These are phyloP conservation scores for Papilio polyxenes DNA, from an alignment of 1,140 invertebrate species.

Conservation along the genomic window DNA sequence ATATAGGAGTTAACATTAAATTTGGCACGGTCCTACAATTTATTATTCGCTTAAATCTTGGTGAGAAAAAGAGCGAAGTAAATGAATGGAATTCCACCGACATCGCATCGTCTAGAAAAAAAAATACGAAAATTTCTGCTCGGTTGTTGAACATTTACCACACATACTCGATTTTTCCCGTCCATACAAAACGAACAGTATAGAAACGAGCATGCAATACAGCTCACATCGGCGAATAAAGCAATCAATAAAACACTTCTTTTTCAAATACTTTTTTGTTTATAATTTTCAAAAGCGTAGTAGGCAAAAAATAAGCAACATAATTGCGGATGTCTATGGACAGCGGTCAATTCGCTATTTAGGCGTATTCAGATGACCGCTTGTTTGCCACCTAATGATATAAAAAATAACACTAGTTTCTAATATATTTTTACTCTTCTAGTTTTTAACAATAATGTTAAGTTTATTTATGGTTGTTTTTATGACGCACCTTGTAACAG, in stretches of 20 bases:
- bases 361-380: too few relatives aligned
- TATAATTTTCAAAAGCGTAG: not conserved
- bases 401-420: not conserved
- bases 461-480: constrained; percentile 23
- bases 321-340: too few relatives aligned
- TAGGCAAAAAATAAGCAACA: not conserved
- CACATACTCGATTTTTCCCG: constrained; percentile 23
- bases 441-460: constrained; percentile 22
- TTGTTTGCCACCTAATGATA: too few relatives aligned
- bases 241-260: constrained; percentile 7
- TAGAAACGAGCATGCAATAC: constrained; percentile 4
- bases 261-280: not conserved
- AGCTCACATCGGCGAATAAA: not conserved
- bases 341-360: too few relatives aligned
- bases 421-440: not conserved
- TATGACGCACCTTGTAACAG: constrained; percentile 22
- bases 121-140: not conserved
- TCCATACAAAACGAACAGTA: not conserved
- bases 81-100: not conserved
- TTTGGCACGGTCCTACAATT: not conserved
- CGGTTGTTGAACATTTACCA: constrained; percentile 28
- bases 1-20: too few relatives aligned
- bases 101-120: constrained; percentile 10
- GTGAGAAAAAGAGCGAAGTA: constrained; percentile 7
- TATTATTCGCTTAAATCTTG: not conserved